Evolutionary conservation across 1,140 invertebrate species (phyloP).

Genomic region (Platorchestia sp.): DNA sequence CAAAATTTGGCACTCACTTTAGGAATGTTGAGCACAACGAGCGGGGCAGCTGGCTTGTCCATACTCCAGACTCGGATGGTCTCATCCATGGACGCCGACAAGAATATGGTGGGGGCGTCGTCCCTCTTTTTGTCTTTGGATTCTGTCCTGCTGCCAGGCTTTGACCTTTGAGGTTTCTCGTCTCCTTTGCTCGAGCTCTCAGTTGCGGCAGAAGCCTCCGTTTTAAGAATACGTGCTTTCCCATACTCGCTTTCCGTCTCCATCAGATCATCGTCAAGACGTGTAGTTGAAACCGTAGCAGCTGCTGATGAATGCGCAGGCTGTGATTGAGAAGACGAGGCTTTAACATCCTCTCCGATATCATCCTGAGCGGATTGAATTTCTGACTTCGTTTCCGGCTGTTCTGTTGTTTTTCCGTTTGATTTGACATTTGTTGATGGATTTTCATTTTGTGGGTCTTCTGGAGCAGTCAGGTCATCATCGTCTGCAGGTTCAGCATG

Average conservation of each 20-base stretch:
- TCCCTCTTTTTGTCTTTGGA: background rate
- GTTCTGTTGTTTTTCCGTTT: background rate
- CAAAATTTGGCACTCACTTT: conserved; percentile 56
- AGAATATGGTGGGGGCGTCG: conserved; percentile 63
- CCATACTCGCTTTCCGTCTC: background rate
- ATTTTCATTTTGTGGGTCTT: background rate
- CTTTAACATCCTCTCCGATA: background rate
- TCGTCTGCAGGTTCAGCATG: background rate
- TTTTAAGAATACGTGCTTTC: background rate
- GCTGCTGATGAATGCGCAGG: background rate
- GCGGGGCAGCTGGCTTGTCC: conserved; percentile 11
- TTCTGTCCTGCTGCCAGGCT: background rate
- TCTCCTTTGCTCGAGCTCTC: background rate
- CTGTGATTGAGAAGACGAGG: background rate
- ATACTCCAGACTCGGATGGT: conserved; percentile 67
- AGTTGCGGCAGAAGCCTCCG: background rate
- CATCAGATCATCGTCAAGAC: background rate
- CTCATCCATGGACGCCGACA: conserved; percentile 65
- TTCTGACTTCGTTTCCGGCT: background rate
- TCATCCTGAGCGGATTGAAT: background rate
- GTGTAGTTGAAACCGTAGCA: background rate
- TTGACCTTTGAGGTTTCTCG: background rate
- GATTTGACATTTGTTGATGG: background rate
- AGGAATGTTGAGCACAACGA: conserved; percentile 52
- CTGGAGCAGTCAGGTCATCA: background rate